A percentile compares a stretch with the other conserved stretches of the same genome.
Conservation (phyloP, 2,113 vertebrate species). For the Dolichotis patagonum region DNA sequence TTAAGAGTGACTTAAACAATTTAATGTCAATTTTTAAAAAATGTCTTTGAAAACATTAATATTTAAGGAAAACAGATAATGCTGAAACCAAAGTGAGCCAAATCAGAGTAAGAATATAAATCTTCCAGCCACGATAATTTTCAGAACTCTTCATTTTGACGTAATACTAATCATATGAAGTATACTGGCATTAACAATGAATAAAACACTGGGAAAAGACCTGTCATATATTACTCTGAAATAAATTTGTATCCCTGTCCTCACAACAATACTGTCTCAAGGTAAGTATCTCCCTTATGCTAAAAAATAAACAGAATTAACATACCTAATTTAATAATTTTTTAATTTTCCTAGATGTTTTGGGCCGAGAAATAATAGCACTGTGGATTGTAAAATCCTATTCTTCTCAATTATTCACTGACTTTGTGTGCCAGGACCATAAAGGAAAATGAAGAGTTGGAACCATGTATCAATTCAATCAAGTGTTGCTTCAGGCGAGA, state of each 20-base stretch:
- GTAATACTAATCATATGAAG: background rate
- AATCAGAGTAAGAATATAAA: background rate
- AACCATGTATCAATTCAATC: background rate
- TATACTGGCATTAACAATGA: background rate
- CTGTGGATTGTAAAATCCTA: background rate
- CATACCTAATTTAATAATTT: background rate
- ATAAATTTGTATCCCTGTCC: background rate
- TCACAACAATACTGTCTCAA: background rate
- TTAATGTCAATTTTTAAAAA: background rate
- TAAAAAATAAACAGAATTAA: background rate
- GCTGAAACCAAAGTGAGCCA: background rate
- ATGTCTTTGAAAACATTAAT: background rate
- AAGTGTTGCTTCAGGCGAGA: background rate
- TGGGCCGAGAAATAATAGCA: background rate
- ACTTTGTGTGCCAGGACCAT: background rate
- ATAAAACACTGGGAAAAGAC: background rate
- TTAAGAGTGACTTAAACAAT: background rate
- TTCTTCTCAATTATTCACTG: background rate
- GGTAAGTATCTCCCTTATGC: background rate
- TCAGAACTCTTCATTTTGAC: conserved; percentile 10
- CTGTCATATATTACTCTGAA: background rate
- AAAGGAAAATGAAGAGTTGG: background rate
- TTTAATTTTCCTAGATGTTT: background rate
- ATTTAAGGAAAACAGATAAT: background rate
- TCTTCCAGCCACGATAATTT: background rate